A percentile compares a stretch with the other conserved stretches of the same genome.
Conservation (phyloP, 2,797 vertebrate genomes). For the Euphonia xanthogaster region DNA sequence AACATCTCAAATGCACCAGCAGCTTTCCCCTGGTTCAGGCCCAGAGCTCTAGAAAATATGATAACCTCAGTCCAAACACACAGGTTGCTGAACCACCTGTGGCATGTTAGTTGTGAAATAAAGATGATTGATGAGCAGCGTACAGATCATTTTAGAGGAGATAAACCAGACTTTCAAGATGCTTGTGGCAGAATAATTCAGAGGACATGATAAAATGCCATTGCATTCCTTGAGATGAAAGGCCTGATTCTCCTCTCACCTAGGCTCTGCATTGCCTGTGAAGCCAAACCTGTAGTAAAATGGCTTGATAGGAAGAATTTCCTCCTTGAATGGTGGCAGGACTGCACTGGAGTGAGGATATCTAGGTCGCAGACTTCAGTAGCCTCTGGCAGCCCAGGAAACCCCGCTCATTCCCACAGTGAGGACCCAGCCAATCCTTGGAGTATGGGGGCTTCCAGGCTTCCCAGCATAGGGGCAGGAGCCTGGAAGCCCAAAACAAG, state of each 20-base stretch:
- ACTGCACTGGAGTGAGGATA: neutral
- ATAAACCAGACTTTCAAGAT: conserved; percentile 36
- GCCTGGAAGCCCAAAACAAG: neutral
- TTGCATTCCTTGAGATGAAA: neutral
- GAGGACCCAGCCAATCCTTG: neutral
- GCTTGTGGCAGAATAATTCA: neutral
- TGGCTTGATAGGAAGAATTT: neutral
- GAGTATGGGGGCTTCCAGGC: neutral
- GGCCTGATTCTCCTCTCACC: neutral
- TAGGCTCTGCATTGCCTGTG: neutral
- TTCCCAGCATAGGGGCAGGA: neutral
- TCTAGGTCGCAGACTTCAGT: neutral
- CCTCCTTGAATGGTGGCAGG: neutral
- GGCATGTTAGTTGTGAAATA: neutral
- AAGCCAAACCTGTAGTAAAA: neutral
- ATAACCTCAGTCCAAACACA: neutral
- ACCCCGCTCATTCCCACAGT: neutral
- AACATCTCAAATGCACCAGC: neutral
- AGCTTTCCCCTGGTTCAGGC: neutral
- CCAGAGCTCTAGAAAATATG: neutral
- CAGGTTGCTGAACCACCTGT: neutral
- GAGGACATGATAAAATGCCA: neutral
- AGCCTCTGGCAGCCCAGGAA: neutral
- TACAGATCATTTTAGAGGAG: neutral
- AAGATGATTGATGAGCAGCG: neutral